A percentile compares a stretch with the other conserved stretches of the same genome.
These are phyloP conservation scores for Stomatorhinus walkeri DNA, from an alignment of 2,797 vertebrate genomes.

Conservation along the genomic window DNA sequence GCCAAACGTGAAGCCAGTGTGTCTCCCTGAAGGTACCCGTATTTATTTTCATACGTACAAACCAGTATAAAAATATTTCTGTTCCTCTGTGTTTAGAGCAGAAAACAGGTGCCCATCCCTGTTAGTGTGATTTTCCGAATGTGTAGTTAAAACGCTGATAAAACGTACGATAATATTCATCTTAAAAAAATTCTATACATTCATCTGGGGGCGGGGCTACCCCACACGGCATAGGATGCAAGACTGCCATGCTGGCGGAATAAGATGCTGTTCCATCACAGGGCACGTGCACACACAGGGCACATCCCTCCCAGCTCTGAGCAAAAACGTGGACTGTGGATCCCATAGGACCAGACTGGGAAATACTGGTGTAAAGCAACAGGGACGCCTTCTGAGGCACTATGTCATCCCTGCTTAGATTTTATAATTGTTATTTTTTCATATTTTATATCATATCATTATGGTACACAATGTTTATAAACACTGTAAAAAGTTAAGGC, in stretches of 20 bases:
- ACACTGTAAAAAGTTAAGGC: background rate
- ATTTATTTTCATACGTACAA: background rate
- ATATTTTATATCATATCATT: background rate
- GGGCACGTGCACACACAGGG: background rate
- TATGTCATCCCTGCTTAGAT: background rate
- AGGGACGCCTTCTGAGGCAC: background rate
- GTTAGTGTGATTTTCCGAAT: background rate
- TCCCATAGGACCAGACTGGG: background rate
- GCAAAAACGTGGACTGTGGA: background rate
- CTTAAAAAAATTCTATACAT: background rate
- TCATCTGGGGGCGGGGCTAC: background rate
- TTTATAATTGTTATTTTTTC: background rate
- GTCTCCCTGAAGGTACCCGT: conserved; percentile 69
- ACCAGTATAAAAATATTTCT: background rate
- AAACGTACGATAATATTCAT: background rate
- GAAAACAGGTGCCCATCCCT: background rate
- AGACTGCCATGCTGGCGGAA: background rate
- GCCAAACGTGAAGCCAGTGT: conserved; percentile 66
- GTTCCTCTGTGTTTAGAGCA: background rate
- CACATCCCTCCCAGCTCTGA: background rate
- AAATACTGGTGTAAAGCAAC: background rate
- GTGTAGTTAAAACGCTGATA: background rate
- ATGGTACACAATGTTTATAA: background rate
- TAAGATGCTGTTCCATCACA: background rate
- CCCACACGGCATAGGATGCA: background rate